Conservation (phyloP, 2,888 invertebrate species). For the Sesia bembeciformis region DNA sequence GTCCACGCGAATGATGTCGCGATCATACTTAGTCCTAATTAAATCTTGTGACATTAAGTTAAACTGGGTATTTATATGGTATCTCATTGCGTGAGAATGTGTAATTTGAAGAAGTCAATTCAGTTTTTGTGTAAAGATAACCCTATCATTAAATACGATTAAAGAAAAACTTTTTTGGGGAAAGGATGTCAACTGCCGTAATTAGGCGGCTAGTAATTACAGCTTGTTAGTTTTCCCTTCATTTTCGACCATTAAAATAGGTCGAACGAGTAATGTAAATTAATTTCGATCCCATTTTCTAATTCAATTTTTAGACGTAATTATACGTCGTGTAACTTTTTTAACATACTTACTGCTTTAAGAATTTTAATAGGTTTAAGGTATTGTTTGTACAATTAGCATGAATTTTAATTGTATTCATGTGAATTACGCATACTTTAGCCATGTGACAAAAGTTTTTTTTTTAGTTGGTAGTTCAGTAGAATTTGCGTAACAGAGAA, state of each 20-base stretch:
- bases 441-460: not conserved
- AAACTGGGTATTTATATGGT: no score
- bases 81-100: no score
- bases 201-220: constrained; percentile 55
- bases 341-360: constrained; percentile 7
- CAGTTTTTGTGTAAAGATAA: constrained; percentile 12
- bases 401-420: not conserved
- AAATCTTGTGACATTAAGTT: no score
- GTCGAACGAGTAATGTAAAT: constrained; percentile 39
- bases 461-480: not conserved
- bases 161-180: constrained; percentile 31
- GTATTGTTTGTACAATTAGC: not conserved
- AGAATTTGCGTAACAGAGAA: not conserved
- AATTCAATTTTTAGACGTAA: constrained; percentile 33
- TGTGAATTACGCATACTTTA: not conserved
- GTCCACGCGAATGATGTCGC: no score
- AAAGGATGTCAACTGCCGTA: constrained; percentile 58
- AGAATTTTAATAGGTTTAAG: not conserved
- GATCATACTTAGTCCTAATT: no score
- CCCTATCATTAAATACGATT: constrained; percentile 57
- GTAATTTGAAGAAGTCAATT: not conserved
- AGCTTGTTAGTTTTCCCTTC: constrained; percentile 47
- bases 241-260: constrained; percentile 29
- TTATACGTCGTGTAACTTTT: constrained; percentile 19
- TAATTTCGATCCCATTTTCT: constrained; percentile 36